Evolutionary conservation across 1,140 invertebrate genomes (phyloP).

Genomic region (Nasonia giraulti): DNA sequence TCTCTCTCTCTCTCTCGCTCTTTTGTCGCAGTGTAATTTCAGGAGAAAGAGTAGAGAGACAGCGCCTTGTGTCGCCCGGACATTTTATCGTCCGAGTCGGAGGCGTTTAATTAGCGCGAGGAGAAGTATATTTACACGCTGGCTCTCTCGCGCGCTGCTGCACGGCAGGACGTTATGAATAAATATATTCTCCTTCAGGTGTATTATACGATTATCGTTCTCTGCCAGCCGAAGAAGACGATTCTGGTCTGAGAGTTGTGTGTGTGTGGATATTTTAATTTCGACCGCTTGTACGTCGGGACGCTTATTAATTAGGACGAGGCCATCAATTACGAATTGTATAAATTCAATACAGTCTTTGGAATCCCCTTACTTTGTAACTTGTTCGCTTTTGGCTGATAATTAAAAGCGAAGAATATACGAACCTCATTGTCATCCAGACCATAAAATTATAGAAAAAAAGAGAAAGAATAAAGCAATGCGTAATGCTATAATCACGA

Average conservation of each 20-base stretch:
- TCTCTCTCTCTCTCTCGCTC: not conserved
- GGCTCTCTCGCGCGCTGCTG: not conserved
- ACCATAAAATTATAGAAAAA: not conserved
- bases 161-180: not conserved
- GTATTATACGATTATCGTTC: slow-evolving; percentile 19
- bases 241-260: not conserved
- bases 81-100: slow-evolving; percentile 28
- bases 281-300: not conserved
- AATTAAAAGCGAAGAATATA: not conserved
- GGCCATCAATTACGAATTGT: not conserved
- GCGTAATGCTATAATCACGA: not conserved
- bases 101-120: slow-evolving; percentile 31
- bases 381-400: not conserved
- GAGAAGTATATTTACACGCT: slow-evolving; percentile 19
- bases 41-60: not conserved
- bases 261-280: not conserved
- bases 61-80: not conserved
- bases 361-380: no score
- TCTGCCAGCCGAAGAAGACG: not conserved
- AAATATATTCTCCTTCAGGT: slow-evolving; percentile 4
- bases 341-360: no score
- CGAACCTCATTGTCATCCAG: not conserved
- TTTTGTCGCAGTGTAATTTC: slow-evolving; percentile 17
- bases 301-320: not conserved
- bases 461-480: not conserved